Evolutionary conservation across 1,140 invertebrate species (phyloP).

Genomic region (Drosophila mauritiana): DNA sequence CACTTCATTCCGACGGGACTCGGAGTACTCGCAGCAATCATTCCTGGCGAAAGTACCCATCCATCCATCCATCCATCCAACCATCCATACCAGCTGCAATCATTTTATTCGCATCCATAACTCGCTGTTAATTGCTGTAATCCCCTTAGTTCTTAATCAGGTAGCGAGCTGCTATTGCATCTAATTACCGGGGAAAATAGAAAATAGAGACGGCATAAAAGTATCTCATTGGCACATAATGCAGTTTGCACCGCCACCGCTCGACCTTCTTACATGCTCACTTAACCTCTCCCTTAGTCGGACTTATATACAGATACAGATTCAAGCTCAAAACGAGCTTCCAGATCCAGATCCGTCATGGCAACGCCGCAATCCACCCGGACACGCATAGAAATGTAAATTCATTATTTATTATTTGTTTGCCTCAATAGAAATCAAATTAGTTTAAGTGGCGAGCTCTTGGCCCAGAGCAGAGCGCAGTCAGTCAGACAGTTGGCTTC

Average conservation of each 20-base stretch:
- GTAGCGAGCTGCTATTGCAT: constrained; percentile 22
- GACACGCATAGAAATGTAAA: constrained; percentile 82
- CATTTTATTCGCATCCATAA: constrained; percentile 33
- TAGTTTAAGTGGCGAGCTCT: constrained; percentile 74
- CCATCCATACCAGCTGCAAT: background rate
- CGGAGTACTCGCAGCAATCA: constrained; percentile 4
- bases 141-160: constrained; percentile 63
- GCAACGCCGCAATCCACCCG: constrained; percentile 27
- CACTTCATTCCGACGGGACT: constrained; percentile 22
- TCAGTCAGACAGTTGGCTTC: constrained; percentile 61
- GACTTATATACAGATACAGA: background rate
- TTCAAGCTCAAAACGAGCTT: background rate
- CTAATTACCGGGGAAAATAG: constrained; percentile 42
- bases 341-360: constrained; percentile 24
- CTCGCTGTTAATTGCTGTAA: constrained; percentile 66
- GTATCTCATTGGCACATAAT: constrained; percentile 26
- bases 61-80: background rate
- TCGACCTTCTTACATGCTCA: constrained; percentile 27
- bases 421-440: constrained; percentile 83
- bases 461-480: constrained; percentile 33
- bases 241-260: constrained; percentile 18
- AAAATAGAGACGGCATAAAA: background rate
- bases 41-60: background rate
- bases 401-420: constrained; percentile 84
- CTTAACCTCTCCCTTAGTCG: constrained; percentile 5